A percentile compares a stretch with the other conserved stretches of the same genome.
These are phyloP conservation scores for Blera fallax DNA, from an alignment of 2,888 invertebrate genomes.

Conservation along the genomic window DNA sequence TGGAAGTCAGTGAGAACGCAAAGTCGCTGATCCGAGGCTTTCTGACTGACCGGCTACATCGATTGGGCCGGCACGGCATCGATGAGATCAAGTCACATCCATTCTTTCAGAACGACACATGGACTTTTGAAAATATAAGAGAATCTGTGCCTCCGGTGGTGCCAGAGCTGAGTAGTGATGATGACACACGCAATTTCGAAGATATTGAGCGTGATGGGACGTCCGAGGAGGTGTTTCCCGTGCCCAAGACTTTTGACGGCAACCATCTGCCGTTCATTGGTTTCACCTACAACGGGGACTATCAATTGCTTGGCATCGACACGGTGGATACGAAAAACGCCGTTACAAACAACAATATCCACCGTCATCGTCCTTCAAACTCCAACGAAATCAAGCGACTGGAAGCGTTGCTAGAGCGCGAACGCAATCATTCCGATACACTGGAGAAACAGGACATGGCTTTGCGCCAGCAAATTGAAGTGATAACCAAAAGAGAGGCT, in stretches of 20 bases:
- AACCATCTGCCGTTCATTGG: conserved; percentile 99
- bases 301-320: conserved; percentile 87
- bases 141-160: conserved; percentile 98
- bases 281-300: conserved; percentile 98
- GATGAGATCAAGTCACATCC: conserved; percentile 96
- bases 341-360: conserved; percentile 78
- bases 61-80: conserved; percentile 95
- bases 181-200: conserved; percentile 99
- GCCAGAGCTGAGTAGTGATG: conserved; percentile 96
- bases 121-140: conserved; percentile 98
- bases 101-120: conserved; percentile 98
- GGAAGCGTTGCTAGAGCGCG: conserved; percentile 89
- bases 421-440: conserved; percentile 87
- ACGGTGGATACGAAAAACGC: conserved; percentile 86
- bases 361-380: conserved; percentile 81
- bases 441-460: conserved; percentile 89
- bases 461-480: conserved; percentile 89
- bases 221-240: conserved; percentile 96
- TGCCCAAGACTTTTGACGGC: conserved; percentile 98
- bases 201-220: conserved; percentile 97
- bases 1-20: conserved; percentile 94
- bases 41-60: conserved; percentile 93
- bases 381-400: conserved; percentile 87
- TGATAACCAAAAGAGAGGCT: conserved; percentile 89
- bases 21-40: conserved; percentile 96